Evolutionary conservation across 2,113 vertebrate genomes (phyloP).

Genomic region (Ageneiosus marmoratus): DNA sequence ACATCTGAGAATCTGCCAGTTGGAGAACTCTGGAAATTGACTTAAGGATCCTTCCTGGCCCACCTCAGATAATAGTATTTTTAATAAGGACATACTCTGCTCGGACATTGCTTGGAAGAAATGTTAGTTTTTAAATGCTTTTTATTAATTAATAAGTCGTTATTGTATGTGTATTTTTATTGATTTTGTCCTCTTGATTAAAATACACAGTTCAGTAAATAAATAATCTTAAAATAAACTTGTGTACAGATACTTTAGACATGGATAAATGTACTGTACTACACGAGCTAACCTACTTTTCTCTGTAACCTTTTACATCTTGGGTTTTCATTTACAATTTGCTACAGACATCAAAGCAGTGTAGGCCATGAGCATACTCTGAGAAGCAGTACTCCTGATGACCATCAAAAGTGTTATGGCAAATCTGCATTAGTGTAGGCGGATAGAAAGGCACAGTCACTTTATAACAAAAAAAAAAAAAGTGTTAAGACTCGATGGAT

Average conservation of each 20-base stretch:
- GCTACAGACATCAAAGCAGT: constrained; percentile 64
- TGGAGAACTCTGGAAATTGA: constrained; percentile 83
- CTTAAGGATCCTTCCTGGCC: not conserved
- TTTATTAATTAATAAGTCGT: not conserved
- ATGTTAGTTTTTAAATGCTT: not conserved
- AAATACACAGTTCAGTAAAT: constrained; percentile 65
- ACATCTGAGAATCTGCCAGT: constrained; percentile 68
- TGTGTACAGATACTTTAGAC: constrained; percentile 57
- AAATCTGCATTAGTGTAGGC: constrained; percentile 59
- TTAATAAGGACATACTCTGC: not conserved
- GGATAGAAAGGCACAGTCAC: constrained; percentile 75
- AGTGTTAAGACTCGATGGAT: constrained; percentile 75
- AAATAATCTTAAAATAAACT: constrained; percentile 71
- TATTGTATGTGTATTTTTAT: constrained; percentile 35
- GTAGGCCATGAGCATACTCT: constrained; percentile 54
- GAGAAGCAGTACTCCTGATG: constrained; percentile 37
- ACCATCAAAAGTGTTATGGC: constrained; percentile 68
- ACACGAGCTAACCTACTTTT: constrained; percentile 57
- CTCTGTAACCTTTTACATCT: constrained; percentile 54
- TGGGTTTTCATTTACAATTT: constrained; percentile 64
- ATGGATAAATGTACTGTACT: constrained; percentile 57
- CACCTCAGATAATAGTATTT: not conserved
- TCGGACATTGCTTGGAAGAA: not conserved
- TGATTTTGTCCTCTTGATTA: constrained; percentile 29
- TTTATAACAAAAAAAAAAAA: constrained; percentile 70